Base-by-base conservation (phyloP, 2,888 invertebrate species). In the Lomographa bimaculata region DNA sequence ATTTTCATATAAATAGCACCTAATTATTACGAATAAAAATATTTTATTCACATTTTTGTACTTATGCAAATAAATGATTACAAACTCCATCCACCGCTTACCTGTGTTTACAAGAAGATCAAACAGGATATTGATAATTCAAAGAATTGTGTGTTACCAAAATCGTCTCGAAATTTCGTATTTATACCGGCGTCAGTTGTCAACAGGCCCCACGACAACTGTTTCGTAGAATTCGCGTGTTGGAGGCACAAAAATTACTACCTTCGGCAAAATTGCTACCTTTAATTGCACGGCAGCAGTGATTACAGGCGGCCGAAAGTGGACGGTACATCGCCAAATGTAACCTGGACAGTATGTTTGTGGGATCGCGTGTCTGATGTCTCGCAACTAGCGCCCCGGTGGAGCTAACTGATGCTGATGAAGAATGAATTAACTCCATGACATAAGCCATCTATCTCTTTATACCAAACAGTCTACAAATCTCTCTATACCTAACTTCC, bases 151-250 rank as follows among this genome's bases (percentile, higher is more conserved):
- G 18, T 18, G 6, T 20, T 5, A 7, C 25, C 20, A 11, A 34
- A 40, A 35, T 10, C 19, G 26, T 27, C n/a, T 19, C 3, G 3
- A 25, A 20, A 28, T 40, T 37, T 46, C 27, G 18, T 24, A 11
- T 25, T 35, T 50, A 38, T 45, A 45, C 50, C 42, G 38, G 38
- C 34, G 35, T 24, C 37, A 46, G 52, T 61, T 62, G 68, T 65
- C 69, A 67, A 55, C 63, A 45, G 41, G 41, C 46, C 41, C 23
- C 39, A 38, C 54, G 46, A 57, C 63, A 56, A 60, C 40, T 39
- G 37, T 27, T 72, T 70, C 72, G 46, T 41, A 45, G 72, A 71
- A 71, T 49, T 64, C 37, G 71, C 71, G 69, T 72, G 71, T 50
- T 54, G 62, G 44, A 55, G 52, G 46, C 47, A 46, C 54, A 54